Percentiles rank a stretch among this genome's conserved stretches.
phyloP scores from a whole-genome alignment of 2,797 vertebrate genomes.

The Pitangus sulphuratus region DNA sequence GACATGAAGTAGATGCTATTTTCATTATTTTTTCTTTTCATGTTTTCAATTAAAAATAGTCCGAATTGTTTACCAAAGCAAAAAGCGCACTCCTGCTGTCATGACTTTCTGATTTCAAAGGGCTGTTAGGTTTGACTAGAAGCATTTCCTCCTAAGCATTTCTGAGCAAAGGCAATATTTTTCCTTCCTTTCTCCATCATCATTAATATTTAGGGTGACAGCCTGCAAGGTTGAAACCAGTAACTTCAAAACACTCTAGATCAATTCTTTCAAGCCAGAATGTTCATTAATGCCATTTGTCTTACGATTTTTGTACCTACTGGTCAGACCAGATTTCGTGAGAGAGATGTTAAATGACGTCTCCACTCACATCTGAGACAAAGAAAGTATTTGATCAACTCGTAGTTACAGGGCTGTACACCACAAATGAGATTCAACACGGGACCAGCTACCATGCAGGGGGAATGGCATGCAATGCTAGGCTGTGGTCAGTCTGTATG shows the following conservation, averaged over 20 bases:
- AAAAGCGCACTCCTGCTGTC: neutral
- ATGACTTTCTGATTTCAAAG: neutral
- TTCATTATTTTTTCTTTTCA: neutral
- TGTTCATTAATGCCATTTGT: neutral
- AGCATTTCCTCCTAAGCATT: neutral
- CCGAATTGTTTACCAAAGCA: neutral
- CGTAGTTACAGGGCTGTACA: neutral
- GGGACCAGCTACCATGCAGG: neutral
- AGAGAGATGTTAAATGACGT: neutral
- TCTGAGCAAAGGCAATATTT: neutral
- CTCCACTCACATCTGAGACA: neutral
- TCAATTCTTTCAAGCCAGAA: neutral
- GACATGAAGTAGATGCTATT: neutral
- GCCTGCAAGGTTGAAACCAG: neutral
- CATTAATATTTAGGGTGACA: neutral
- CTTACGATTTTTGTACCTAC: neutral
- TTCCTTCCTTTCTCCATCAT: neutral
- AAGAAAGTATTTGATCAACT: neutral
- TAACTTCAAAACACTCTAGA: neutral
- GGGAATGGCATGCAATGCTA: neutral
- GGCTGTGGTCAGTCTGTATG: neutral
- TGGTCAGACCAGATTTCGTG: neutral
- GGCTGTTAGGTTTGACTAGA: neutral
- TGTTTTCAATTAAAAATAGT: neutral
- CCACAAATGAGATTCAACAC: neutral